Evolutionary conservation across 2,888 invertebrate genomes (phyloP).

Genomic region (Nephrotoma guestfalica): DNA sequence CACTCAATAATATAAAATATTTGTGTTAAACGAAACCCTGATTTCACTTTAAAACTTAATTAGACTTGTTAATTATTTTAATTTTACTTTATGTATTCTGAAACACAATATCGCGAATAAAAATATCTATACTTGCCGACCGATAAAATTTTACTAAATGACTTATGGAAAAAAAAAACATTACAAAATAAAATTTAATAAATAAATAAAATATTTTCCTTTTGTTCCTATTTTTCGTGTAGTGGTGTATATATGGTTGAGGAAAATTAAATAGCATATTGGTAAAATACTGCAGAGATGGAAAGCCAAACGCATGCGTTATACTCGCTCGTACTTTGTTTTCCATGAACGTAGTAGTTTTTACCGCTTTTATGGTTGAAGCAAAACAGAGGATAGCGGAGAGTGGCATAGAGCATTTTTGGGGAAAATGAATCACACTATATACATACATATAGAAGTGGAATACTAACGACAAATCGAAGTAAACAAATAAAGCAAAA

Average conservation of each 20-base stretch:
- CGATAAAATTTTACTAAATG: background rate
- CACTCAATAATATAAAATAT: background rate
- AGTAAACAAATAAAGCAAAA: background rate
- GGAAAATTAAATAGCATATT: background rate
- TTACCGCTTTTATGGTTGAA: background rate
- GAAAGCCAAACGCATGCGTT: conserved; percentile 1
- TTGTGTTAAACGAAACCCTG: background rate
- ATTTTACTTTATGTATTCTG: background rate
- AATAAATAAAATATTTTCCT: background rate
- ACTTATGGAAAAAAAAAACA: background rate
- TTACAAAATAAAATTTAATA: background rate
- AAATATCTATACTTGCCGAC: background rate
- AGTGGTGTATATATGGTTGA: background rate
- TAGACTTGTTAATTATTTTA: background rate
- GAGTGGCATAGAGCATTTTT: background rate
- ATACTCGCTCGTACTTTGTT: background rate
- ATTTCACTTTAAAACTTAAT: background rate
- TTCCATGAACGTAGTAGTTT: background rate
- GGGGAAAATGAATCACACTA: background rate
- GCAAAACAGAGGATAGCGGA: background rate
- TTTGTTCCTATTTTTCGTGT: background rate
- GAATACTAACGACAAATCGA: background rate
- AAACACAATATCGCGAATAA: background rate
- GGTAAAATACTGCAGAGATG: conserved; percentile 6
- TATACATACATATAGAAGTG: background rate